phyloP scores from a whole-genome alignment of 2,797 vertebrate genomes.

The Melopsittacus undulatus region DNA sequence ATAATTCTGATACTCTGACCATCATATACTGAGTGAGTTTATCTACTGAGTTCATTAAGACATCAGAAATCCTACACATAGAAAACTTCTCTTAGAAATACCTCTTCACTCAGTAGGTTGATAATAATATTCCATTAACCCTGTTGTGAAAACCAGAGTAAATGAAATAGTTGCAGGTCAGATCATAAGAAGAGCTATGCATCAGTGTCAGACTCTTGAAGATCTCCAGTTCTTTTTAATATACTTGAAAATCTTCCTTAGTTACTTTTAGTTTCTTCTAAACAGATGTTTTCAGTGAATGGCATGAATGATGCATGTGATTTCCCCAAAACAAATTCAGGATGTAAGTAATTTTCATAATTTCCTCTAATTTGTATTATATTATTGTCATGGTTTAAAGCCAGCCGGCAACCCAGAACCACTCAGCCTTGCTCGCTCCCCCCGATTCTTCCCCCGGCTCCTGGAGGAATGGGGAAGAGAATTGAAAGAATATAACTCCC shows the following conservation, averaged over 20 bases:
- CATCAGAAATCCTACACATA: background rate
- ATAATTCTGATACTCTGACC: background rate
- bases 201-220: background rate
- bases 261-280: background rate
- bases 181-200: background rate
- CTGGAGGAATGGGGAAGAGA: too few relatives aligned
- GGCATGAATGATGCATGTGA: background rate
- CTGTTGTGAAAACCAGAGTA: background rate
- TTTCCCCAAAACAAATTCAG: background rate
- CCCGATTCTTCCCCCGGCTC: too few relatives aligned
- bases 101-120: background rate
- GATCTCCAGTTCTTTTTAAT: background rate
- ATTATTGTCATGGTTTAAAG: background rate
- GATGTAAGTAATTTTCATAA: background rate
- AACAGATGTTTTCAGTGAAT: conserved; percentile 34
- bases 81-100: background rate
- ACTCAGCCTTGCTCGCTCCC: too few relatives aligned
- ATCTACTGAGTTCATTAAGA: background rate
- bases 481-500: too few relatives aligned
- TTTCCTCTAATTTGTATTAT: conserved; percentile 12
- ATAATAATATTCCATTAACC: background rate
- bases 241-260: background rate
- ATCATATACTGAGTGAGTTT: background rate
- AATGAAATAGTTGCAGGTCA: background rate
- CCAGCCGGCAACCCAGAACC: too few relatives aligned